A percentile compares a stretch with the other conserved stretches of the same genome.
These are phyloP conservation scores for Molossus molossus DNA, from an alignment of 2,797 vertebrate species.

Conservation along the genomic window DNA sequence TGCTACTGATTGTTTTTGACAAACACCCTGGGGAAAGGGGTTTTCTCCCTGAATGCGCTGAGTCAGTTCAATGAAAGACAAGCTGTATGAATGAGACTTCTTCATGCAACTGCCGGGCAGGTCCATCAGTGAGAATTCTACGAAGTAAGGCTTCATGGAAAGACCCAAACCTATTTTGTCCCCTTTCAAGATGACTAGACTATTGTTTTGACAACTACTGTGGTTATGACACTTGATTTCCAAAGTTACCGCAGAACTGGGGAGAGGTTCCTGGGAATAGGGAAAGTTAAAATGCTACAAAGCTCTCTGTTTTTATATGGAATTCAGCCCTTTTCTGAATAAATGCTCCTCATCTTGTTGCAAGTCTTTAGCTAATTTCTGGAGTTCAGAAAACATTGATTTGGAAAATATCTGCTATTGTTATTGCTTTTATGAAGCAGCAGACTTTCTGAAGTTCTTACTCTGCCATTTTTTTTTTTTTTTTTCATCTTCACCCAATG, in stretches of 20 bases:
- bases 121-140: neutral
- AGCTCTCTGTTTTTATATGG: neutral
- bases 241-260: neutral
- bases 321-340: neutral
- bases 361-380: neutral
- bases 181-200: neutral
- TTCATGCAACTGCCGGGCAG: neutral
- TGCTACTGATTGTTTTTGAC: conserved; percentile 34
- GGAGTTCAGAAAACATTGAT: neutral
- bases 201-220: neutral
- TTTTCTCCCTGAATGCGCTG: neutral
- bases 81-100: neutral
- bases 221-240: neutral
- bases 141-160: neutral
- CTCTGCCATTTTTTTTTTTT: too few species aligned
- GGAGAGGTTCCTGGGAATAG: neutral
- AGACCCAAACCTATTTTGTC: neutral
- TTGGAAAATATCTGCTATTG: neutral
- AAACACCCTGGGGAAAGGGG: neutral
- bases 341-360: neutral
- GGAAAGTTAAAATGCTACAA: neutral
- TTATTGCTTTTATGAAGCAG: neutral
- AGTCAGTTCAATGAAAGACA: conserved; percentile 5
- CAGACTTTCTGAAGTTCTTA: neutral
- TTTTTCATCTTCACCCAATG: too few species aligned